Percentiles rank a stretch among this genome's conserved stretches.
These are phyloP conservation scores for Andrena flavipes DNA, from an alignment of 2,888 invertebrate species.

Conservation along the genomic window DNA sequence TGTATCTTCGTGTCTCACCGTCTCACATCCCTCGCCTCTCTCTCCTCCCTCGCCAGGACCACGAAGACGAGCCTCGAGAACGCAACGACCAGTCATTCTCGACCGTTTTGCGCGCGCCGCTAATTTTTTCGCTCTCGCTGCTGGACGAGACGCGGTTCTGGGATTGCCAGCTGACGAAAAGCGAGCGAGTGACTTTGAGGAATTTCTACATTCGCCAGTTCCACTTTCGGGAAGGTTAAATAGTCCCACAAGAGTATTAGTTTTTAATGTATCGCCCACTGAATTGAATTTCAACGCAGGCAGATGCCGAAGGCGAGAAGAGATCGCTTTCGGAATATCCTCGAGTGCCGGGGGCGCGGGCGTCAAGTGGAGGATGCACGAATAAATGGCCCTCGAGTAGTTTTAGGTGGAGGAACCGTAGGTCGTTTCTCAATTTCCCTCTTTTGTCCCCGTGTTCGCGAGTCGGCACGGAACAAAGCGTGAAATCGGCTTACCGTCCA, in stretches of 20 bases:
- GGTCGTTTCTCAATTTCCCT: constrained; percentile 52
- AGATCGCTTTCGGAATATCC: constrained; percentile 1
- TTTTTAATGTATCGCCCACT: neutral
- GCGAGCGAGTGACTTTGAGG: neutral
- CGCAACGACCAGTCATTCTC: constrained; percentile 64
- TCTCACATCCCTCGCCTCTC: constrained; percentile 10
- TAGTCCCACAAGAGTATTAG: too few species aligned
- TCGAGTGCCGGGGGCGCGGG: constrained; percentile 15
- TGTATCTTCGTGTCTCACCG: constrained; percentile 53
- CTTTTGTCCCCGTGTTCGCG: constrained; percentile 39
- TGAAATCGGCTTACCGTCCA: constrained; percentile 51
- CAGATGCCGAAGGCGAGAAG: neutral
- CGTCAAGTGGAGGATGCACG: constrained; percentile 35
- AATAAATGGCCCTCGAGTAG: constrained; percentile 15
- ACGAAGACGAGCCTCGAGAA: constrained; percentile 35
- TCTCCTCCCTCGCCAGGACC: constrained; percentile 16
- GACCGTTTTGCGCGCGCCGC: constrained; percentile 46
- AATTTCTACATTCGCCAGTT: too few species aligned
- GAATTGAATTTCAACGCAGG: neutral
- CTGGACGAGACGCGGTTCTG: constrained; percentile 10
- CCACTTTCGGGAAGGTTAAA: too few species aligned
- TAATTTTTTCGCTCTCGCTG: constrained; percentile 48
- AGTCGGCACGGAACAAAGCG: constrained; percentile 53
- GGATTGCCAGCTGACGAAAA: neutral
- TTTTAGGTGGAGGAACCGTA: constrained; percentile 1